These are phyloP conservation scores for Torymus tubicola DNA, from an alignment of 2,888 invertebrate genomes.

Conservation along the genomic window DNA sequence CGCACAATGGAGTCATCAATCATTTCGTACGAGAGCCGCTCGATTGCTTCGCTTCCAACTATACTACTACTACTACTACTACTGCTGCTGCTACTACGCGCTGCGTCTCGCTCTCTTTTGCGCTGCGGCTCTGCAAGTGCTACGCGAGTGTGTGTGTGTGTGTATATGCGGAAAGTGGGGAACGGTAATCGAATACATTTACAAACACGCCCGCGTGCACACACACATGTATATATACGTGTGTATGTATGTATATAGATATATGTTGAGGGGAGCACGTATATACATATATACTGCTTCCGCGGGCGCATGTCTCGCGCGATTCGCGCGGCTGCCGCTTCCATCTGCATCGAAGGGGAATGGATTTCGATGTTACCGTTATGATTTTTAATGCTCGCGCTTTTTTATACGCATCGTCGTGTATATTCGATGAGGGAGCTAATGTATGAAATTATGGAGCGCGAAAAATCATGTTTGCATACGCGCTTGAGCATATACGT, in stretches of 20 bases:
- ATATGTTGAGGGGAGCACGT: too few species aligned
- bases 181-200: slow-evolving; percentile 71
- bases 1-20: slow-evolving; percentile 76
- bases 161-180: slow-evolving; percentile 49
- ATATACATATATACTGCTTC: too few species aligned
- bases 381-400: too few species aligned
- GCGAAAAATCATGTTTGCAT: background rate
- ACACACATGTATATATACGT: slow-evolving; percentile 41
- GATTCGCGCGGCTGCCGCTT: background rate
- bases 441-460: too few species aligned
- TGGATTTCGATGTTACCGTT: too few species aligned
- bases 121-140: slow-evolving; percentile 31
- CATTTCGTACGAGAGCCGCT: slow-evolving; percentile 73
- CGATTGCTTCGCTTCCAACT: slow-evolving; percentile 65
- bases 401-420: too few species aligned
- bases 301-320: background rate
- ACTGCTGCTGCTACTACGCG: slow-evolving; percentile 31
- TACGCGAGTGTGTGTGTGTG: background rate
- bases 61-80: background rate
- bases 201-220: slow-evolving; percentile 62
- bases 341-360: too few species aligned
- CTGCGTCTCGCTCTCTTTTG: background rate
- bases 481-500: background rate
- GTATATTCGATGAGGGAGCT: too few species aligned
- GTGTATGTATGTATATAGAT: background rate